A percentile compares a stretch with the other conserved stretches of the same genome.
Evolutionary conservation across 2,888 invertebrate species (phyloP).

Genomic region (Drosophila rubida): DNA sequence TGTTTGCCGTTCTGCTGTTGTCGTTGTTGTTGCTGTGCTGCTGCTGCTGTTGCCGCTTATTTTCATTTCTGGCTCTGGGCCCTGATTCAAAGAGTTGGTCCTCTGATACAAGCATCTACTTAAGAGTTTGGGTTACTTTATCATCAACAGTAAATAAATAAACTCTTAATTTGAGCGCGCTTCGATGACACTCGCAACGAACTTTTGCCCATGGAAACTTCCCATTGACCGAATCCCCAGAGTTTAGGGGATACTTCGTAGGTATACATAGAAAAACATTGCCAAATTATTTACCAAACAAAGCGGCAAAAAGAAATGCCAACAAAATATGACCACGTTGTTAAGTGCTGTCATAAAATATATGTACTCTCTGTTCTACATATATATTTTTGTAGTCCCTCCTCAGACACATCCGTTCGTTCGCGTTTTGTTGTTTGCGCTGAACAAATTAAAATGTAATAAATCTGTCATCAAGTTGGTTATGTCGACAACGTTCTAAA

Average conservation of each 20-base stretch:
- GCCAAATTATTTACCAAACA: conserved; percentile 21
- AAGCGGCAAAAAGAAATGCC: conserved; percentile 9
- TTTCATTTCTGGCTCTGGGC: conserved; percentile 12
- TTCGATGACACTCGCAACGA: conserved; percentile 39
- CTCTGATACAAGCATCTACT: background rate
- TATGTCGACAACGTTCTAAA: conserved; percentile 52
- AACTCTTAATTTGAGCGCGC: conserved; percentile 69
- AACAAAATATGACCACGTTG: conserved; percentile 29
- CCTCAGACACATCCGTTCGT: background rate
- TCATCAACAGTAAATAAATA: conserved; percentile 69
- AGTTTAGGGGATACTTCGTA: conserved; percentile 19
- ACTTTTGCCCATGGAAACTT: conserved; percentile 34
- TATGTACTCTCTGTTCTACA: background rate
- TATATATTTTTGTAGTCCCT: background rate
- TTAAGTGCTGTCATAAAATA: conserved; percentile 31
- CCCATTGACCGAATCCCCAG: conserved; percentile 10
- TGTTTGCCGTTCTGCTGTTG: background rate
- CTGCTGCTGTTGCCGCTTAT: too few relatives aligned
- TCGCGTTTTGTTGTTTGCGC: conserved; percentile 22
- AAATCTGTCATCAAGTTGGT: conserved; percentile 66
- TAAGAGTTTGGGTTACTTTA: conserved; percentile 15
- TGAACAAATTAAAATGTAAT: conserved; percentile 72
- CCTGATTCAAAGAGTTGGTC: conserved; percentile 47
- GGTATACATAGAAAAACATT: background rate
- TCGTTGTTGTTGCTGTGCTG: background rate